Percentiles rank a stretch among this genome's conserved stretches.
Conservation (phyloP, 1,140 invertebrate genomes). For the Phymorhynchus buccinoides region DNA sequence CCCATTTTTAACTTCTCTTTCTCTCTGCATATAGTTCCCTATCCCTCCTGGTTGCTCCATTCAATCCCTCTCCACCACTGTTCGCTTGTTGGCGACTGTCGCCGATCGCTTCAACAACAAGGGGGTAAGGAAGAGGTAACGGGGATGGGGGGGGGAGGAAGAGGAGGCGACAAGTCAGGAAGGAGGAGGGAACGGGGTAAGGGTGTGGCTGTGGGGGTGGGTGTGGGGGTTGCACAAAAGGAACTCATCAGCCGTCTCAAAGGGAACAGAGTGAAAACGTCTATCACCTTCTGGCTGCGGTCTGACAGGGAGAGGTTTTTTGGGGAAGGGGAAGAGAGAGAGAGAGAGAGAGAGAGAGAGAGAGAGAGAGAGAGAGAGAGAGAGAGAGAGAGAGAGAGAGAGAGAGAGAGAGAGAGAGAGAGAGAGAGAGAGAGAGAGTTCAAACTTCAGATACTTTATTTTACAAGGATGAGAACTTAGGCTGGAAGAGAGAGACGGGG, state of each 20-base stretch:
- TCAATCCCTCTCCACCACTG: neutral
- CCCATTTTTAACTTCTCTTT: neutral
- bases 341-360: neutral
- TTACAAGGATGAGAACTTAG: too few species aligned
- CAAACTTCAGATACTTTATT: too few species aligned
- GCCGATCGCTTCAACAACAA: neutral
- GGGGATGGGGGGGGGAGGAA: neutral
- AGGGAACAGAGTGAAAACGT: slow-evolving; percentile 11
- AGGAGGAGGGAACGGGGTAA: neutral
- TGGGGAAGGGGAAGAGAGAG: too few species aligned
- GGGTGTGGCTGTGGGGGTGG: neutral
- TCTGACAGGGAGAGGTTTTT: neutral
- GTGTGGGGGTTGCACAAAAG: neutral
- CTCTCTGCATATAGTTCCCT: neutral
- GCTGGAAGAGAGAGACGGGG: neutral
- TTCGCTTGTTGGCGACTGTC: neutral
- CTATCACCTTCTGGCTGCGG: neutral
- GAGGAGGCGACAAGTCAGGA: too few species aligned
- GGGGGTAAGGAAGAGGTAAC: neutral
- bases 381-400: neutral
- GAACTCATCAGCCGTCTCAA: slow-evolving; percentile 21
- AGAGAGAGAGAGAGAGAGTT: neutral
- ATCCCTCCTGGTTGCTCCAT: neutral
- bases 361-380: neutral
- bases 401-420: neutral